Evolutionary conservation across 2,888 invertebrate genomes (phyloP), one percentile per base, ranked within the genome.

Genomic region (Syrista parreyssii): DNA sequence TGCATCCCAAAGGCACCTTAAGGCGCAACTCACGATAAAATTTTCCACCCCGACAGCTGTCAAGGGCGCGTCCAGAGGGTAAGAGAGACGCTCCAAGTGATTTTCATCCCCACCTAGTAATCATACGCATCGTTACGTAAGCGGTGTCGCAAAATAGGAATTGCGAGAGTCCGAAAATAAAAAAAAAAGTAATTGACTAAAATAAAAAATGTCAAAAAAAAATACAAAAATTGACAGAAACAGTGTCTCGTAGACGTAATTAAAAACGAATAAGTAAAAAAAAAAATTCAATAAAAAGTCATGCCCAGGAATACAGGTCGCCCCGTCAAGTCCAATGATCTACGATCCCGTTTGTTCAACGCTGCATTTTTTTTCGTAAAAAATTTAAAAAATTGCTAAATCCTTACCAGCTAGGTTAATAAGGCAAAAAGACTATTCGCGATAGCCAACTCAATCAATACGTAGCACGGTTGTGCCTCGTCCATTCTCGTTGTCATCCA

Each of bases 401-500:
- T 55, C 23, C 55, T 55, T 23, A 55, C 0, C 55, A 55, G 55
- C 23, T 23, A 23, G 55, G 9, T 55, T 15, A 40, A 40, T 40
- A 40, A 15, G 23, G 23, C 6, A 40, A 55, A 23, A 23, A 23
- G 23, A 55, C 23, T 55, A 55, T 55, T 55, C 55, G 2, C 55
- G 55, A 23, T 55, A 9, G 23, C 55, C 23, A 23, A 55, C 23
- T 9, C 55, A 55, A 55, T 55, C 55, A 23, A 55, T 55, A 55
- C 23, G 55, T 55, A 55, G 55, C 55, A 2, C 2, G 55, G 55
- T 55, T 23, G 23, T n/a, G 3, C 71, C 71, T 71, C 71, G 23
- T 71, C 3, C 71, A 23, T 71, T 71, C 71, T 33, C 71, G 71
- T 71, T 71, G 71, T 71, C 71, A 71, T 71, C 32, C 32, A 23